phyloP scores from a whole-genome alignment of 2,888 invertebrate species.

The Parnassius glacialis region DNA sequence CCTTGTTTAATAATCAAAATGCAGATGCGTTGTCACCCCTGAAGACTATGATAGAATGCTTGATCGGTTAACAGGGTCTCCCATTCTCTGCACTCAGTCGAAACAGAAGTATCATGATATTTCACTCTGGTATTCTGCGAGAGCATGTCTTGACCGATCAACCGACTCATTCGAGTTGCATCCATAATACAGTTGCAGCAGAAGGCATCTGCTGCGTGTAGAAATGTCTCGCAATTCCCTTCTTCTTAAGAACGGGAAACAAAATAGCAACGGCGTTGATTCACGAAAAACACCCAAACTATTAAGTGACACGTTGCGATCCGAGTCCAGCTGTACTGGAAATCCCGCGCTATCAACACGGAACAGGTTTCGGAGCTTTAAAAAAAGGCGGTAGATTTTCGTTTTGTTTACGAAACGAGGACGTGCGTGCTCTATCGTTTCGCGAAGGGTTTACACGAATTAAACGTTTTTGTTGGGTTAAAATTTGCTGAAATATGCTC shows the following conservation, averaged over 20 bases:
- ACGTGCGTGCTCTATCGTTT: slow-evolving; percentile 19
- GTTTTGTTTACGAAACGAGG: slow-evolving; percentile 17
- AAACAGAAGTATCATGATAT: no score
- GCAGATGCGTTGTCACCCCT: no score
- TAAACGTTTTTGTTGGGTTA: slow-evolving; percentile 12
- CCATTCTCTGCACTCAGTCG: no score
- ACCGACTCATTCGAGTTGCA: no score
- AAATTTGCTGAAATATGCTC: slow-evolving; percentile 5
- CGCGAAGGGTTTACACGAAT: slow-evolving; percentile 18
- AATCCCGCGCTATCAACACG: slow-evolving; percentile 2
- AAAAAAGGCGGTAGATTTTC: slow-evolving; percentile 5
- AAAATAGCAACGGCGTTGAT: not conserved
- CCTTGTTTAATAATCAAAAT: no score
- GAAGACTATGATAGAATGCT: no score
- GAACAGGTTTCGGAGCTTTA: slow-evolving; percentile 4
- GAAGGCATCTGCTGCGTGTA: no score
- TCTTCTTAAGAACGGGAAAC: not conserved
- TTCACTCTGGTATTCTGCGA: no score
- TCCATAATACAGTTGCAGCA: no score
- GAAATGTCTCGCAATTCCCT: no score
- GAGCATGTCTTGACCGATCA: no score
- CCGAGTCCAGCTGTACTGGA: slow-evolving; percentile 8
- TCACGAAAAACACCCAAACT: not conserved
- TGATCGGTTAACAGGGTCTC: no score
- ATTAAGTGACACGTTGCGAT: slow-evolving; percentile 12